These are phyloP conservation scores for Podocnemis expansa DNA, from an alignment of 2,113 vertebrate genomes.

Conservation along the genomic window DNA sequence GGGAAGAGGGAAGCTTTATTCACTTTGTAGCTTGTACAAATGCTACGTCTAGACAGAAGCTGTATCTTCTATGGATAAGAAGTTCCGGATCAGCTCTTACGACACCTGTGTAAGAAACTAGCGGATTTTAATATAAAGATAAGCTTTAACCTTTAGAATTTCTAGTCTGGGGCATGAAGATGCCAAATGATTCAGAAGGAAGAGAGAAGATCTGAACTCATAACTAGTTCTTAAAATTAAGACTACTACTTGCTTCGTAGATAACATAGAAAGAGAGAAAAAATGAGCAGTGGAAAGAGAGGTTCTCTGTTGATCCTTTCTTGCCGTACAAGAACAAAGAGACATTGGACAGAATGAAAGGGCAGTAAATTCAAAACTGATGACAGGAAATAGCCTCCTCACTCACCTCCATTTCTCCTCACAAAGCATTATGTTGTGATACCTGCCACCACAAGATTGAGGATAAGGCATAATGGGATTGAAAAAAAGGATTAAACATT, in stretches of 20 bases:
- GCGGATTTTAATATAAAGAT: neutral
- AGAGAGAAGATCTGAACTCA: neutral
- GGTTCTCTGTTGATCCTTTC: neutral
- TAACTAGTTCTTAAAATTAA: neutral
- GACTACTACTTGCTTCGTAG: neutral
- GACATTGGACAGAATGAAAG: neutral
- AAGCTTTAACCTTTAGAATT: neutral
- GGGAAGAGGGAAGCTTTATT: neutral
- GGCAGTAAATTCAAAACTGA: neutral
- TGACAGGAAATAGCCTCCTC: neutral
- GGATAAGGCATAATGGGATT: neutral
- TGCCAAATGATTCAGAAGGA: neutral
- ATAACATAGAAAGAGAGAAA: neutral
- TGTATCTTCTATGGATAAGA: neutral
- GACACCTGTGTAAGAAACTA: neutral
- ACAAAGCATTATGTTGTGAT: neutral
- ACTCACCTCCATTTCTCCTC: neutral
- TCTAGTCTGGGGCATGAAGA: neutral
- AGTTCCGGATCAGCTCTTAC: neutral
- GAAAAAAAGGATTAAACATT: neutral
- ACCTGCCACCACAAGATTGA: neutral
- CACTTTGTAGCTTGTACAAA: neutral
- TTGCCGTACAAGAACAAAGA: neutral
- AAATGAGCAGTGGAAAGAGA: neutral
- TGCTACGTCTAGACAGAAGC: neutral